These are phyloP conservation scores for Triplophysa rosa DNA, from an alignment of 2,113 vertebrate genomes.

Conservation along the genomic window DNA sequence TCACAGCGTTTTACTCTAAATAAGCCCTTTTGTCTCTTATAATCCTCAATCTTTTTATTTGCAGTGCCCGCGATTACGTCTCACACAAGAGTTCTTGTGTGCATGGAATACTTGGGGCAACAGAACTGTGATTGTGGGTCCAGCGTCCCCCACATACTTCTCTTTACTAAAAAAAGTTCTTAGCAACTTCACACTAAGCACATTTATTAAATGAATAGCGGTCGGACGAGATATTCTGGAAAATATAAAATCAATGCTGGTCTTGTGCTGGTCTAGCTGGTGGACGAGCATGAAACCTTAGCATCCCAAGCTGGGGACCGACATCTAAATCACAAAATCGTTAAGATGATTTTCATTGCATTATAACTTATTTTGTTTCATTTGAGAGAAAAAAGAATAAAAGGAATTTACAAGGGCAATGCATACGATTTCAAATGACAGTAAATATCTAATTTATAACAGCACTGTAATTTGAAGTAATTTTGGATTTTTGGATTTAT, in stretches of 20 bases:
- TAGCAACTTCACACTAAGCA: background rate
- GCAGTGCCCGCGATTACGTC: background rate
- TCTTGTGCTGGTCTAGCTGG: background rate
- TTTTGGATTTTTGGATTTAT: background rate
- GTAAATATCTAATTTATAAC: no score
- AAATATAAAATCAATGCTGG: background rate
- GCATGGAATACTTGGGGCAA: slow-evolving; percentile 18
- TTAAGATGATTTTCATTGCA: no score
- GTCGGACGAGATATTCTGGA: background rate
- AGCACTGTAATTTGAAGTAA: background rate
- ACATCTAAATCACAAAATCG: no score
- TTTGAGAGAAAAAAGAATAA: no score
- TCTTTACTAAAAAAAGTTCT: background rate
- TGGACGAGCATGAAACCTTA: no score
- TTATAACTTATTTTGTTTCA: no score
- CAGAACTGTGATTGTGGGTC: slow-evolving; percentile 7
- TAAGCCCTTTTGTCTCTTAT: slow-evolving; percentile 3
- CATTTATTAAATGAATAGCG: background rate
- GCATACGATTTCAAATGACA: no score
- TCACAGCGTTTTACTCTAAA: background rate
- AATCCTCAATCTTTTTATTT: slow-evolving; percentile 16
- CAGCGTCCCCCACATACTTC: background rate
- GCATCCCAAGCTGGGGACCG: no score
- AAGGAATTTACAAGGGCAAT: no score
- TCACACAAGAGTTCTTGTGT: slow-evolving; percentile 7